Percentiles rank a stretch among this genome's conserved stretches.
Evolutionary conservation across 1,140 invertebrate genomes (phyloP).

Genomic region (Gryon sp.): DNA sequence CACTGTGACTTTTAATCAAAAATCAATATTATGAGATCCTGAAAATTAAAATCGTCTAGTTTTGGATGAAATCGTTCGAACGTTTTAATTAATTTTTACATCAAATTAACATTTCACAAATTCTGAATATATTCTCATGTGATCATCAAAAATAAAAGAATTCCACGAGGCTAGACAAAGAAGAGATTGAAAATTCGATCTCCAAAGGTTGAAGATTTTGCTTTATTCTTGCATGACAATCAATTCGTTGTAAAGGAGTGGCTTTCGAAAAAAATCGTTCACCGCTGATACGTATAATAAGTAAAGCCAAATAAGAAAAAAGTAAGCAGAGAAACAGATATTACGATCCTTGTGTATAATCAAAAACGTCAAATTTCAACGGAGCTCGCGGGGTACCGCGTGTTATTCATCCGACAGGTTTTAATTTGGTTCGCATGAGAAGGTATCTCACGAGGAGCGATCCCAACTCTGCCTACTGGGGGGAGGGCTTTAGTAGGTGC

Average conservation of each 20-base stretch:
- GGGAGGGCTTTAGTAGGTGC: conserved; percentile 66
- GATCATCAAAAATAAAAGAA: conserved; percentile 33
- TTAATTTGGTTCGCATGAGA: conserved; percentile 78
- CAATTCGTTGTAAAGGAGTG: conserved; percentile 65
- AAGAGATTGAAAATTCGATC: conserved; percentile 57
- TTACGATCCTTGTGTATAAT: conserved; percentile 70
- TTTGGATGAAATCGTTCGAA: too few relatives aligned
- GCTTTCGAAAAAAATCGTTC: conserved; percentile 65
- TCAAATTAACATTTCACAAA: conserved; percentile 24
- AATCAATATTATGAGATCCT: too few relatives aligned
- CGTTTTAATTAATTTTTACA: conserved; percentile 13
- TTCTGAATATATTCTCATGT: conserved; percentile 23
- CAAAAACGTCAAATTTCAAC: conserved; percentile 77
- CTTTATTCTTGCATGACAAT: conserved; percentile 63
- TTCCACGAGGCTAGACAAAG: conserved; percentile 43
- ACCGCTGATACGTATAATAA: conserved; percentile 64
- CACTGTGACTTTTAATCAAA: too few relatives aligned
- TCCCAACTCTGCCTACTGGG: conserved; percentile 56
- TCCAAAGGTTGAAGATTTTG: conserved; percentile 48
- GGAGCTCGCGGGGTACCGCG: conserved; percentile 70
- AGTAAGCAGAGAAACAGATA: conserved; percentile 54
- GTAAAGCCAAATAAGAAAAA: conserved; percentile 58
- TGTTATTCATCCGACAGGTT: conserved; percentile 79
- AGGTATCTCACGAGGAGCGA: conserved; percentile 67
- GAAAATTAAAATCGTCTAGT: too few relatives aligned